Evolutionary conservation across 1,140 invertebrate genomes (phyloP).

Genomic region (Scaptomyza graminum): DNA sequence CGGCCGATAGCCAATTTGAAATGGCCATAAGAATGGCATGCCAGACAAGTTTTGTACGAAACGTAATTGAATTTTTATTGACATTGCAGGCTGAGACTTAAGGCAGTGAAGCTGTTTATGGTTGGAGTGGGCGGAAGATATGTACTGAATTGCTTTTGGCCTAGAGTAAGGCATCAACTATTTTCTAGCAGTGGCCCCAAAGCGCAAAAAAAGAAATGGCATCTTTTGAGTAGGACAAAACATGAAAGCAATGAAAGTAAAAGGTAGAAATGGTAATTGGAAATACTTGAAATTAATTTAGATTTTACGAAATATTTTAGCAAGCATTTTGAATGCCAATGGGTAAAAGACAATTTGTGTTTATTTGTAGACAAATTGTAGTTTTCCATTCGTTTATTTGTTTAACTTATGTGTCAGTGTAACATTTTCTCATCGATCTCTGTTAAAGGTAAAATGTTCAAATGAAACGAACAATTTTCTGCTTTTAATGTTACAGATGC

Average conservation of each 20-base stretch:
- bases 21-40: constrained; percentile 64
- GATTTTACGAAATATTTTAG: constrained; percentile 37
- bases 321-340: constrained; percentile 7
- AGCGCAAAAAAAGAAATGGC: constrained; percentile 8
- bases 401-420: no score
- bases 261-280: constrained; percentile 34
- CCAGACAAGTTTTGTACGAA: constrained; percentile 52
- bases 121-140: neutral
- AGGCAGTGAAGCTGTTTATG: constrained; percentile 4
- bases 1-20: constrained; percentile 58
- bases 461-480: neutral
- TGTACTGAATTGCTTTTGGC: constrained; percentile 1
- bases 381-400: neutral
- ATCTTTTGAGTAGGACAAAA: neutral
- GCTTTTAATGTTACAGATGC: neutral
- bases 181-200: neutral
- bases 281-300: constrained; percentile 65
- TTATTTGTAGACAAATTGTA: neutral
- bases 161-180: constrained; percentile 27
- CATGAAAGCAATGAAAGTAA: constrained; percentile 12
- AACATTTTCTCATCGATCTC: neutral
- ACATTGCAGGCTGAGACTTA: constrained; percentile 52
- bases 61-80: constrained; percentile 81
- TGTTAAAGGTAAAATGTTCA: neutral
- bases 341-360: neutral